phyloP scores from a whole-genome alignment of 2,797 vertebrate genomes.

The Knipowitschia caucasica region DNA sequence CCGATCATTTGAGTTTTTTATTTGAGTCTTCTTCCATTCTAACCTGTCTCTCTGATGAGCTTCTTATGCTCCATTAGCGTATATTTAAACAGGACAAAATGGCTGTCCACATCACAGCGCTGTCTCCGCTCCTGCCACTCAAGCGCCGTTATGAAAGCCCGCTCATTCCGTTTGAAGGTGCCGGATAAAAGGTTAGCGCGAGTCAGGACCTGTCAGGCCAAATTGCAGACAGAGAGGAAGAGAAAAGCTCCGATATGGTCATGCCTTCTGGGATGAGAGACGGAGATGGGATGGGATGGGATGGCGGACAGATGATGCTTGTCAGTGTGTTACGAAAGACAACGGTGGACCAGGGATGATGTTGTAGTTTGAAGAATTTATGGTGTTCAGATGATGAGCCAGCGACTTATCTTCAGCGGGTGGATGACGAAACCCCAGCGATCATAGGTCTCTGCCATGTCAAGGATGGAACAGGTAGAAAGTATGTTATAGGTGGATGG shows the following conservation, averaged over 20 bases:
- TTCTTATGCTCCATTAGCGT: conserved; percentile 74
- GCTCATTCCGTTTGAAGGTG: conserved; percentile 77
- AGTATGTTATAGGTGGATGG: not conserved
- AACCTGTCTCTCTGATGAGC: conserved; percentile 54
- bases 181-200: conserved; percentile 70
- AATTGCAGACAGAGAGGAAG: conserved; percentile 50
- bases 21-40: conserved; percentile 59
- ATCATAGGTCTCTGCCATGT: conserved; percentile 8
- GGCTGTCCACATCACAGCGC: conserved; percentile 62
- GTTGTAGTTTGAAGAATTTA: conserved; percentile 28
- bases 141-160: conserved; percentile 65
- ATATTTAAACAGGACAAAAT: conserved; percentile 76
- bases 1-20: conserved; percentile 55
- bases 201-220: conserved; percentile 55
- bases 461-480: not conserved
- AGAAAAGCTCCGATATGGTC: conserved; percentile 53
- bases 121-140: conserved; percentile 65
- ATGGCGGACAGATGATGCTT: conserved; percentile 18
- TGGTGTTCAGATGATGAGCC: conserved; percentile 42
- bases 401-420: conserved; percentile 31
- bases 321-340: conserved; percentile 30
- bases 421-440: conserved; percentile 32
- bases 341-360: conserved; percentile 8
- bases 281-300: conserved; percentile 30
- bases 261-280: conserved; percentile 62